phyloP scores from a whole-genome alignment of 2,888 invertebrate genomes.

The Harpalus rubripes region DNA sequence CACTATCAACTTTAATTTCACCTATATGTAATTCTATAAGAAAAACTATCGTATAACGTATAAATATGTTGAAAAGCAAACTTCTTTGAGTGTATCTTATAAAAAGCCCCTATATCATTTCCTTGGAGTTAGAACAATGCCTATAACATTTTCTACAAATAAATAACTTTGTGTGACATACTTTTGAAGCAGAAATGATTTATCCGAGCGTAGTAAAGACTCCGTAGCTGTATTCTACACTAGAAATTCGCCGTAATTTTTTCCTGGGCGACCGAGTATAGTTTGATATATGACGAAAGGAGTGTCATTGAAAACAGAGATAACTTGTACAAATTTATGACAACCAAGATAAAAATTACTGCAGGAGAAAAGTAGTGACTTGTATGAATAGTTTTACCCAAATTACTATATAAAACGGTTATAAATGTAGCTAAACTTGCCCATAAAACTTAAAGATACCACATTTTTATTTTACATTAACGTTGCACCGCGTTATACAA shows the following conservation, averaged over 20 bases:
- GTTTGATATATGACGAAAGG: conserved; percentile 43
- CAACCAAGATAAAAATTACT: conserved; percentile 33
- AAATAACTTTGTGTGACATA: conserved; percentile 39
- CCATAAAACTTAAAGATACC: neutral
- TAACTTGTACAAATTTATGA: conserved; percentile 40
- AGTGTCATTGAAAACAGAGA: conserved; percentile 35
- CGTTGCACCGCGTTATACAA: too few relatives aligned
- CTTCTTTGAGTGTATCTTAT: neutral
- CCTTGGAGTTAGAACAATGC: conserved; percentile 19
- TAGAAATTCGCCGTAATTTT: conserved; percentile 39
- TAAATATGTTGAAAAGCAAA: conserved; percentile 41
- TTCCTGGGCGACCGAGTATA: conserved; percentile 13
- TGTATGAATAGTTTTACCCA: conserved; percentile 10
- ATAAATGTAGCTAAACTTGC: neutral
- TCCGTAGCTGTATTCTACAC: conserved; percentile 26
- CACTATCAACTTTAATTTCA: neutral
- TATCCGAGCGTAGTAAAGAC: neutral
- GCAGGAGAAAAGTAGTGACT: conserved; percentile 15
- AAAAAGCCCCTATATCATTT: neutral
- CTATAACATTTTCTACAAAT: conserved; percentile 43
- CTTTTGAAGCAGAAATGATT: conserved; percentile 50
- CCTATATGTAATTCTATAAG: conserved; percentile 61
- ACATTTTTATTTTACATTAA: neutral
- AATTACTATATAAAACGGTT: neutral
- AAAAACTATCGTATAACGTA: conserved; percentile 44